Percentiles rank a stretch among this genome's conserved stretches.
These are phyloP conservation scores for Calyptommatus sinebrachiatus DNA, from an alignment of 2,113 vertebrate genomes.

Conservation along the genomic window DNA sequence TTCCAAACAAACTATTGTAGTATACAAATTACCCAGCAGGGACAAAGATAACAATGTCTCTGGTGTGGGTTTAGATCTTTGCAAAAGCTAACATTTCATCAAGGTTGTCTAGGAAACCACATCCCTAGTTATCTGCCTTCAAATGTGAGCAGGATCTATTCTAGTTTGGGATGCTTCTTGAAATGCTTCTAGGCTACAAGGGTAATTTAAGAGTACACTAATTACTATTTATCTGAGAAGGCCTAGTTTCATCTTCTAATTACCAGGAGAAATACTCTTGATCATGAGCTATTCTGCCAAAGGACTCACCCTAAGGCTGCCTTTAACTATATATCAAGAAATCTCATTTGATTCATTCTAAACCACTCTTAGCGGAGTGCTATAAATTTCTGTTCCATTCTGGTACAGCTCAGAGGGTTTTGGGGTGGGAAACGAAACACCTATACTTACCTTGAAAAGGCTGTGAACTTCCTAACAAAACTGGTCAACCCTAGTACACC, in stretches of 20 bases:
- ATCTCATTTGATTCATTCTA: neutral
- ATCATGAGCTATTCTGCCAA: neutral
- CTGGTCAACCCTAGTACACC: neutral
- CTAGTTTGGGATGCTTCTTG: slow-evolving; percentile 52
- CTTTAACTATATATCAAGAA: neutral
- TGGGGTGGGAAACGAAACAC: too few species aligned
- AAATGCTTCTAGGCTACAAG: slow-evolving; percentile 40
- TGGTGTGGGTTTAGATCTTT: slow-evolving; percentile 49
- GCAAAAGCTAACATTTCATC: slow-evolving; percentile 63
- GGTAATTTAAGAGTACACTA: slow-evolving; percentile 43
- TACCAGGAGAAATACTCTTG: slow-evolving; percentile 25
- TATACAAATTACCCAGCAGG: slow-evolving; percentile 70
- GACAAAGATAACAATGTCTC: slow-evolving; percentile 63
- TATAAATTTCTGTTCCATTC: neutral
- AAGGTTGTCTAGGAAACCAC: slow-evolving; percentile 71
- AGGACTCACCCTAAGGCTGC: neutral
- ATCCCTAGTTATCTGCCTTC: slow-evolving; percentile 54
- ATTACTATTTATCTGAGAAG: slow-evolving; percentile 44
- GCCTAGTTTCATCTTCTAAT: slow-evolving; percentile 36
- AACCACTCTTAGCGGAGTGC: neutral
- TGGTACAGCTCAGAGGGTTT: neutral
- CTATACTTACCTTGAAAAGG: neutral
- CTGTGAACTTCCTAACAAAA: neutral
- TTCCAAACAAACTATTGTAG: slow-evolving; percentile 71
- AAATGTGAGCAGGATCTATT: slow-evolving; percentile 58